A percentile compares a stretch with the other conserved stretches of the same genome.
These are phyloP conservation scores for Branchipolynoe longqiensis DNA, from an alignment of 2,888 invertebrate genomes.

Conservation along the genomic window DNA sequence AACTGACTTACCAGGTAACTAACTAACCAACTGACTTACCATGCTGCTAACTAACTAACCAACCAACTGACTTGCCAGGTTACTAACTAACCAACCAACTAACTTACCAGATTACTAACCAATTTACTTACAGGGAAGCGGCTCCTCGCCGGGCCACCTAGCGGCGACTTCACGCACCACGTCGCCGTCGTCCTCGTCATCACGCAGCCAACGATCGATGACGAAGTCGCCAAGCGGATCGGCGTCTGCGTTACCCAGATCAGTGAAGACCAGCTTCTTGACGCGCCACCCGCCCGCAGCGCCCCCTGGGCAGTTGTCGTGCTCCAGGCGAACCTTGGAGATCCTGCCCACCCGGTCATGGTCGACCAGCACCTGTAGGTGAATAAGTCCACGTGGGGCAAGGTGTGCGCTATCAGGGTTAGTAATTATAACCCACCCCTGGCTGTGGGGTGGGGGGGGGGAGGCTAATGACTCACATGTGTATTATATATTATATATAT, in stretches of 20 bases:
- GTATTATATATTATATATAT: too few relatives aligned
- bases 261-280: slow-evolving; percentile 72
- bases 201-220: slow-evolving; percentile 74
- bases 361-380: not conserved
- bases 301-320: slow-evolving; percentile 71
- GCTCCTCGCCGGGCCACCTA: slow-evolving; percentile 44
- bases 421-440: too few relatives aligned
- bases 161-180: slow-evolving; percentile 74
- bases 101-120: too few relatives aligned
- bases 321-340: slow-evolving; percentile 76
- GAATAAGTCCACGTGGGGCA: too few relatives aligned
- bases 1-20: too few relatives aligned
- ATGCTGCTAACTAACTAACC: too few relatives aligned
- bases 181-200: slow-evolving; percentile 73
- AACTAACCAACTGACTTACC: too few relatives aligned
- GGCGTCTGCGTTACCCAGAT: slow-evolving; percentile 63
- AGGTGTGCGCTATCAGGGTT: too few relatives aligned
- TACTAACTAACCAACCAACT: too few relatives aligned
- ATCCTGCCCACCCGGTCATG: slow-evolving; percentile 72
- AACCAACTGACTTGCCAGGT: too few relatives aligned
- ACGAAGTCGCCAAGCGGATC: slow-evolving; percentile 71
- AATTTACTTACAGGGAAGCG: slow-evolving; percentile 18
- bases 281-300: slow-evolving; percentile 72
- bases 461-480: too few relatives aligned
- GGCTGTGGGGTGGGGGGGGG: too few relatives aligned